These are phyloP conservation scores for Piscicola geometra DNA, from an alignment of 2,888 invertebrate genomes.

Conservation along the genomic window DNA sequence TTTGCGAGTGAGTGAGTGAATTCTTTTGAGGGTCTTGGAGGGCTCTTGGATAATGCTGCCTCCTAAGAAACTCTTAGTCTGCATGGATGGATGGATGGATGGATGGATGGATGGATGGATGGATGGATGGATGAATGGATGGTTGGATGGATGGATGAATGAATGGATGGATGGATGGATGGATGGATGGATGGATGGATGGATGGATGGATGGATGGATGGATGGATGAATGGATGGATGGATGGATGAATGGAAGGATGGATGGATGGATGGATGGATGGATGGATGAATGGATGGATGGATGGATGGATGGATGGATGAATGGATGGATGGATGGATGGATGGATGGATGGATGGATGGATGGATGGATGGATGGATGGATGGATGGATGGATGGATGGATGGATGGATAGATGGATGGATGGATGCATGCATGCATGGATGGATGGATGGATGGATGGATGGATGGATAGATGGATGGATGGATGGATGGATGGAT, in stretches of 20 bases:
- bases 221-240: constrained; percentile 45
- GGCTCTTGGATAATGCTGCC: not conserved
- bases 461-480: no score
- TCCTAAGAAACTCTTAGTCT: not conserved
- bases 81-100: not conserved
- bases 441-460: no score
- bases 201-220: no score
- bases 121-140: constrained; percentile 45
- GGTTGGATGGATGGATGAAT: no score
- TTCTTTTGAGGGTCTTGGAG: not conserved
- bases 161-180: constrained; percentile 46
- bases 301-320: constrained; percentile 50
- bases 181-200: constrained; percentile 47
- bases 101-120: no score
- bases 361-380: constrained; percentile 47
- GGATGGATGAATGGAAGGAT: constrained; percentile 47
- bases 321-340: no score
- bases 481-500: no score
- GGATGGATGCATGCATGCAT: no score
- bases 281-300: constrained; percentile 54
- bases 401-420: no score
- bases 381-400: no score
- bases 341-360: constrained; percentile 42
- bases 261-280: constrained; percentile 48
- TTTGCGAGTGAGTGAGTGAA: not conserved